A percentile compares a stretch with the other conserved stretches of the same genome.
These are phyloP conservation scores for Danionella cerebrum DNA, from an alignment of 2,113 vertebrate genomes.

Conservation along the genomic window DNA sequence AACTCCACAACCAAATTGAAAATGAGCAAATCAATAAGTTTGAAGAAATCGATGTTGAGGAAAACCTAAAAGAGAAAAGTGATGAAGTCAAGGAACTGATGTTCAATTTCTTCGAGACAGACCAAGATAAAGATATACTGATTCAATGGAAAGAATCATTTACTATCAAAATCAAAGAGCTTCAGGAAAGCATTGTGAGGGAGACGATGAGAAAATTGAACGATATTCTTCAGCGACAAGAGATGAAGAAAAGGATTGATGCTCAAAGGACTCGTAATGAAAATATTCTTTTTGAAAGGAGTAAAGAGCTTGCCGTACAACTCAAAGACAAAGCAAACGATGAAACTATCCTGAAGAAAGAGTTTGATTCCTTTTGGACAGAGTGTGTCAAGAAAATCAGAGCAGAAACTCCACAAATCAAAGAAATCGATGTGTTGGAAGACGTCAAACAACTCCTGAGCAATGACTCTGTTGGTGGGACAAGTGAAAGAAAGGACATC, in stretches of 20 bases:
- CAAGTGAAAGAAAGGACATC: conserved; percentile 17
- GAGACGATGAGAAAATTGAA: neutral
- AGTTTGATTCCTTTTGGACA: conserved; percentile 43
- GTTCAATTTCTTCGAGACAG: neutral
- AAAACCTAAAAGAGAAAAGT: neutral
- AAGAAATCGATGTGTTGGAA: conserved; percentile 14
- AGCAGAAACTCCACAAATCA: accelerated
- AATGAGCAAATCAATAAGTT: neutral
- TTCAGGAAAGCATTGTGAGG: neutral
- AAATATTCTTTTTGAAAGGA: conserved; percentile 30
- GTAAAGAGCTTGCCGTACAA: conserved; percentile 31
- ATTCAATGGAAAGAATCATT: neutral
- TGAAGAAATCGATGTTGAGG: neutral
- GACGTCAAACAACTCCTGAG: conserved; percentile 43
- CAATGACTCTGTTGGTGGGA: too few species aligned
- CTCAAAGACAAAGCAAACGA: conserved; percentile 4
- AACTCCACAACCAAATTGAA: neutral
- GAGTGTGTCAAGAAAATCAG: conserved; percentile 19
- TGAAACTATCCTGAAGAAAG: conserved; percentile 12
- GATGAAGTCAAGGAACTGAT: neutral
- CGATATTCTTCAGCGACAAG: neutral
- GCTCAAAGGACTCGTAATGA: conserved; percentile 15
- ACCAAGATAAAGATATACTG: neutral
- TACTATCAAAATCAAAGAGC: neutral
- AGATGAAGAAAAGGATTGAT: neutral